Conservation (phyloP, 1,140 invertebrate genomes). For the Hydropsyche tenuis region DNA sequence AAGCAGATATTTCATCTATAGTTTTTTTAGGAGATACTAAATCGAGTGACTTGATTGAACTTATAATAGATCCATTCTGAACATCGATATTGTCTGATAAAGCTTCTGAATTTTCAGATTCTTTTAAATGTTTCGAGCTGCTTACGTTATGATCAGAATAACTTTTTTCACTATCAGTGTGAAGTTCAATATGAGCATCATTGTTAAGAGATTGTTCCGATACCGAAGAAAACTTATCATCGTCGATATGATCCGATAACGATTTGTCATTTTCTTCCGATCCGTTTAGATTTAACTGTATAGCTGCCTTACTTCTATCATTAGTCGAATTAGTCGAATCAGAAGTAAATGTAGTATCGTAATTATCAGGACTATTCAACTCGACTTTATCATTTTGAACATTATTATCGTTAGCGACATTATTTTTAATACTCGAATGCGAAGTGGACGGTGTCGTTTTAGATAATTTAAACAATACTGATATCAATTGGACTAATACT, state of each 20-base stretch:
- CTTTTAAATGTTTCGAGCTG: not conserved
- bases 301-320: slow-evolving; percentile 29
- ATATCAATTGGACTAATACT: slow-evolving; percentile 41
- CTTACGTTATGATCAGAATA: not conserved
- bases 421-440: not conserved
- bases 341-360: slow-evolving; percentile 44
- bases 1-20: not conserved
- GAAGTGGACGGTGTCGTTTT: not conserved
- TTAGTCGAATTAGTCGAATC: slow-evolving; percentile 40
- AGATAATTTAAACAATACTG: slow-evolving; percentile 34
- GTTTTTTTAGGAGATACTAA: too few relatives aligned
- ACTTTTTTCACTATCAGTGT: slow-evolving; percentile 30
- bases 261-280: slow-evolving; percentile 39
- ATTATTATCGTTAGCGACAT: not conserved
- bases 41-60: not conserved
- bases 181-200: slow-evolving; percentile 22
- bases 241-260: slow-evolving; percentile 20
- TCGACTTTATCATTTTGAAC: not conserved
- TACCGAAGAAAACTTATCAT: not conserved
- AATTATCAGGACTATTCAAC: slow-evolving; percentile 43
- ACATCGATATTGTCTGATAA: too few relatives aligned
- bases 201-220: slow-evolving; percentile 9
- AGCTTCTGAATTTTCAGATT: not conserved
- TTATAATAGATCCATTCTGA: not conserved
- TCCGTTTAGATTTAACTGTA: slow-evolving; percentile 38